Conservation (phyloP, 1,140 invertebrate genomes). For the Antheraea mylitta region DNA sequence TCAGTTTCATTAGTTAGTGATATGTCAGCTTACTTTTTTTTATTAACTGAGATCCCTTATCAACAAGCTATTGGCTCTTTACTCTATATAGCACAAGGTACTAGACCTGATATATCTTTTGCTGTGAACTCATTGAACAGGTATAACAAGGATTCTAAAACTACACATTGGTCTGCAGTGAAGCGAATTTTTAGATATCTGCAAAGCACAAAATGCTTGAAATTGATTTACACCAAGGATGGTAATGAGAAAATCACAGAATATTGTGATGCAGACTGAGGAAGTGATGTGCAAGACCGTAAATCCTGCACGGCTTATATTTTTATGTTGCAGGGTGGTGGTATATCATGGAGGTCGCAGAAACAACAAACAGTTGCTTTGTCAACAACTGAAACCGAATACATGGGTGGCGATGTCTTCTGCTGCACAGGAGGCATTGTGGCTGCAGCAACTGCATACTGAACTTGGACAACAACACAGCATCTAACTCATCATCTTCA, state of each 20-base stretch:
- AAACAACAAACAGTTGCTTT: slow-evolving; percentile 28
- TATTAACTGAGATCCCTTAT: slow-evolving; percentile 6
- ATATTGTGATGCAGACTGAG: slow-evolving; percentile 35
- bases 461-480: too few relatives aligned
- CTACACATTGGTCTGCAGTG: slow-evolving; percentile 31
- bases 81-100: too few relatives aligned
- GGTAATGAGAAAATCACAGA: slow-evolving; percentile 24
- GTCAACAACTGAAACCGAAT: slow-evolving; percentile 29
- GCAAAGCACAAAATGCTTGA: slow-evolving; percentile 26
- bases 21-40: slow-evolving; percentile 34
- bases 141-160: slow-evolving; percentile 28
- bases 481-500: slow-evolving; percentile 19
- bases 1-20: background rate
- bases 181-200: slow-evolving; percentile 38
- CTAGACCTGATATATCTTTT: slow-evolving; percentile 38
- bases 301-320: slow-evolving; percentile 28
- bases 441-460: too few relatives aligned
- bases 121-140: slow-evolving; percentile 31
- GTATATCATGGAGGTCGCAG: slow-evolving; percentile 18
- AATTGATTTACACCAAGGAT: slow-evolving; percentile 25
- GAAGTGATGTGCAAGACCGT: too few relatives aligned
- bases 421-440: slow-evolving; percentile 25
- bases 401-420: slow-evolving; percentile 24
- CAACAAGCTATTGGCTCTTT: slow-evolving; percentile 31
- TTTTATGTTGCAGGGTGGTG: slow-evolving; percentile 28